These are phyloP conservation scores for Ascaphus truei DNA, from an alignment of 2,113 vertebrate genomes.

Conservation along the genomic window DNA sequence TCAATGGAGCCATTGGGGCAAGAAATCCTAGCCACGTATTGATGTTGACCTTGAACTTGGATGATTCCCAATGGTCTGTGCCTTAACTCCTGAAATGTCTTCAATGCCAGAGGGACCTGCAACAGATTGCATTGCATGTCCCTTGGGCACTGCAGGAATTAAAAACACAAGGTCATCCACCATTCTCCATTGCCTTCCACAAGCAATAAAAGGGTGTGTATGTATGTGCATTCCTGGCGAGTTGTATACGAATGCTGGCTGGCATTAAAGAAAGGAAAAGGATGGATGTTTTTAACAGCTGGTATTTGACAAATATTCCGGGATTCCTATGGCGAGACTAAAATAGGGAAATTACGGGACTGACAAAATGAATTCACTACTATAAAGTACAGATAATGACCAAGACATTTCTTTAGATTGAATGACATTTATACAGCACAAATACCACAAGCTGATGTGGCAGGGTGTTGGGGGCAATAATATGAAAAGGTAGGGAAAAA, in stretches of 20 bases:
- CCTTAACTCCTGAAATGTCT: no score
- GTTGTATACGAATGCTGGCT: background rate
- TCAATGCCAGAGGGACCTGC: no score
- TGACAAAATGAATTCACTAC: background rate
- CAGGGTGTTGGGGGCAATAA: background rate
- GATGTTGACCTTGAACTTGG: no score
- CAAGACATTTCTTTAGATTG: no score
- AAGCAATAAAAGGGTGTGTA: background rate
- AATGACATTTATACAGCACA: background rate
- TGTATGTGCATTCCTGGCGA: background rate
- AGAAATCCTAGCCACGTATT: no score
- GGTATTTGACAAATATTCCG: background rate
- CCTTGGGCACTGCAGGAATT: no score
- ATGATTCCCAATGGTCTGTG: no score
- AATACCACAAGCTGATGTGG: background rate
- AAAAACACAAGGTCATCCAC: no score
- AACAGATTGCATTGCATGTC: no score
- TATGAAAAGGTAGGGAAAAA: no score
- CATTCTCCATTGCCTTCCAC: no score
- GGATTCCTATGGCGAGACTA: background rate
- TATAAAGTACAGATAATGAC: background rate
- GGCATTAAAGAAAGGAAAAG: background rate
- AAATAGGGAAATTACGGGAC: background rate
- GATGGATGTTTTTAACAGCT: conserved; percentile 7
- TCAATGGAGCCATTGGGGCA: no score